Evolutionary conservation across 2,888 invertebrate genomes (phyloP), one percentile per base, ranked within the genome.

Genomic region (Thecocarcelia acutangulata): DNA sequence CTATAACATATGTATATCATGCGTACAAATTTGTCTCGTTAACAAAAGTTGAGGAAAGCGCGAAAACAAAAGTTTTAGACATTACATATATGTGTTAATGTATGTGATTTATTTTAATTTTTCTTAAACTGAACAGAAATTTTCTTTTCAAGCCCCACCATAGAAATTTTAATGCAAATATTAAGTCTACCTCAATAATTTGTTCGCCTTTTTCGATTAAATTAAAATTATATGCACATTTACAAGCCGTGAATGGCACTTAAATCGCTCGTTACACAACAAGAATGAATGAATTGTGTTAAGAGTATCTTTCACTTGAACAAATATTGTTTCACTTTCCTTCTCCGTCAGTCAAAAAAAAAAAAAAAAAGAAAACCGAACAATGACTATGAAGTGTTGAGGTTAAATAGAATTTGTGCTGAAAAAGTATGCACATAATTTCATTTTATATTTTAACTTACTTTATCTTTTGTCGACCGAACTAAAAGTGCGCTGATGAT

Each of bases 321-420:
- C 28, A 73, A 19, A 61, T 37, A 21, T 63, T 63, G 44, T 73
- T 63, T 63, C 15, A 21, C n/a, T 54, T 63, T 46, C 54, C 28
- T 21, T 52, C 52, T 42, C 5, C 37, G 6, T 9, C n/a, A n/a
- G n/a, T n/a, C n/a, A n/a, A n/a, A 11, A 4, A 15, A 1, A 19
- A 66, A 13, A 54, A 3, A 0, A n/a, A 5, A 13, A 17, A 11
- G 8, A 5, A 54, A n/a, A 56, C 8, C 13, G 13, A 44, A 44
- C 17, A 42, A 1, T 42, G 13, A 54, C 44, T 17, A 21, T 64
- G 13, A 21, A 59, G 58, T 59, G 78, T 66, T 78, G 64, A 78
- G 72, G 72, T 78, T 78, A 78, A 78, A 78, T 59, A 64, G 44
- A 79, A 73, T 73, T 73, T 79, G 54, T 61, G 52, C 68, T 61